phyloP scores from a whole-genome alignment of 2,888 invertebrate genomes.

The Furcula furcula region DNA sequence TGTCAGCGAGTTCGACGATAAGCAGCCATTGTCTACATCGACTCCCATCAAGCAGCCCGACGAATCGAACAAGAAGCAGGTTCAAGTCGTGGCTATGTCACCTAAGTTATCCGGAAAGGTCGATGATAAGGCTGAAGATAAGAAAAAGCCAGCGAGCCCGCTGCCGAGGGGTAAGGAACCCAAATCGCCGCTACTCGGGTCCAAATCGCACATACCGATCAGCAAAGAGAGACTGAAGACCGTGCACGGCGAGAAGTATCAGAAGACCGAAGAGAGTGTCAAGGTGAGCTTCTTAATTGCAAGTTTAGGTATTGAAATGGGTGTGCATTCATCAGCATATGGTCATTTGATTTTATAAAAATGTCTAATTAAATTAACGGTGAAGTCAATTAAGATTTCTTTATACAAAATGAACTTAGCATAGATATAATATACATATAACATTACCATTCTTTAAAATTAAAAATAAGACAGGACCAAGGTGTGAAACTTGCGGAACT shows the following conservation, averaged over 20 bases:
- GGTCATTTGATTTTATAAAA: too few species aligned
- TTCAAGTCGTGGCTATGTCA: conserved; percentile 67
- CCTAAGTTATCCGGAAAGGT: conserved; percentile 42
- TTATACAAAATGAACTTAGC: too few species aligned
- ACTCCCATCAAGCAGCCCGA: conserved; percentile 58
- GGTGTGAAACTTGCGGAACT: too few species aligned
- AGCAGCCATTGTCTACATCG: conserved; percentile 58
- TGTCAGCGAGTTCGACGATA: conserved; percentile 38
- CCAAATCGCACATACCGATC: conserved; percentile 28
- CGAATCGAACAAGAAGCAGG: conserved; percentile 37
- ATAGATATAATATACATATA: too few species aligned
- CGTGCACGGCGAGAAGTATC: conserved; percentile 38
- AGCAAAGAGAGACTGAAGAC: conserved; percentile 35
- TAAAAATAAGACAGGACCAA: too few species aligned
- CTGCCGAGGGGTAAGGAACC: conserved; percentile 6
- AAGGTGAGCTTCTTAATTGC: conserved; percentile 24
- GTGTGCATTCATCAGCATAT: too few species aligned
- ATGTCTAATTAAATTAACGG: too few species aligned
- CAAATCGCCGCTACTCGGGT: conserved; percentile 18
- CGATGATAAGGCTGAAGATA: not conserved
- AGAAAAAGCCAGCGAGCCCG: conserved; percentile 1
- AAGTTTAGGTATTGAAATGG: too few species aligned
- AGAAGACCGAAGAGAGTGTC: conserved; percentile 43
- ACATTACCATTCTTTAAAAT: too few species aligned
- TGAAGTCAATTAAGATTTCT: too few species aligned